Conservation (phyloP, 2,113 vertebrate species). For the Anoplopoma fimbria region DNA sequence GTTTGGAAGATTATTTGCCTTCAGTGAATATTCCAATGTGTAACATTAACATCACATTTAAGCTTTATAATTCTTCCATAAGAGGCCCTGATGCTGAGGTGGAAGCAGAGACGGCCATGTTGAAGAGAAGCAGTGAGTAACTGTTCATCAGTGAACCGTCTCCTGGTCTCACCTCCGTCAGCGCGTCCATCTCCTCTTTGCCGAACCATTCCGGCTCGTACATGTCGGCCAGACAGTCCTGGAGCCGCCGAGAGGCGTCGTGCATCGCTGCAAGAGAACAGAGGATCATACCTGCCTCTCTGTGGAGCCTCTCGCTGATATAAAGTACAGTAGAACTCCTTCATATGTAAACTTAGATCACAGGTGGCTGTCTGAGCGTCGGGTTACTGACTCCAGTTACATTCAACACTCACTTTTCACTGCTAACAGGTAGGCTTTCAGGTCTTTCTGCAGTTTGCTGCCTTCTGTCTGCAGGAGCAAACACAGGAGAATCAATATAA, state of each 20-base stretch:
- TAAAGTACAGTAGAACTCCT: too few species aligned
- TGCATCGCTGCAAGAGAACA: conserved; percentile 90
- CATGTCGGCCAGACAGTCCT: conserved; percentile 95
- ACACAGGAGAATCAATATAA: neutral
- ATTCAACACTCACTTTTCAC: conserved; percentile 91
- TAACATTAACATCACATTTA: neutral
- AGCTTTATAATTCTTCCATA: neutral
- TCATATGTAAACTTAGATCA: too few species aligned
- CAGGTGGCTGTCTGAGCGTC: too few species aligned
- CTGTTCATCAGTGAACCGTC: too few species aligned
- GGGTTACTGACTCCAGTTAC: too few species aligned
- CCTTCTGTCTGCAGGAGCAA: conserved; percentile 86
- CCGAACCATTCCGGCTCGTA: conserved; percentile 98
- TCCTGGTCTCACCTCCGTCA: conserved; percentile 88
- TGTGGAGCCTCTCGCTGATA: too few species aligned
- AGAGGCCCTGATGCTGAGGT: neutral
- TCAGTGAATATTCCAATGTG: too few species aligned
- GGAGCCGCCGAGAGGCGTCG: conserved; percentile 95
- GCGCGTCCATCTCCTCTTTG: conserved; percentile 91
- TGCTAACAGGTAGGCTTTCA: conserved; percentile 89
- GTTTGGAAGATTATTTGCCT: too few species aligned
- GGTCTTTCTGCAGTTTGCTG: conserved; percentile 92
- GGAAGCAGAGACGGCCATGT: neutral
- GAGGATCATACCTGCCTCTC: neutral
- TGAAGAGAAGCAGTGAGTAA: too few species aligned